phyloP scores from a whole-genome alignment of 2,113 vertebrate species.

The Poeciliopsis prolifica region DNA sequence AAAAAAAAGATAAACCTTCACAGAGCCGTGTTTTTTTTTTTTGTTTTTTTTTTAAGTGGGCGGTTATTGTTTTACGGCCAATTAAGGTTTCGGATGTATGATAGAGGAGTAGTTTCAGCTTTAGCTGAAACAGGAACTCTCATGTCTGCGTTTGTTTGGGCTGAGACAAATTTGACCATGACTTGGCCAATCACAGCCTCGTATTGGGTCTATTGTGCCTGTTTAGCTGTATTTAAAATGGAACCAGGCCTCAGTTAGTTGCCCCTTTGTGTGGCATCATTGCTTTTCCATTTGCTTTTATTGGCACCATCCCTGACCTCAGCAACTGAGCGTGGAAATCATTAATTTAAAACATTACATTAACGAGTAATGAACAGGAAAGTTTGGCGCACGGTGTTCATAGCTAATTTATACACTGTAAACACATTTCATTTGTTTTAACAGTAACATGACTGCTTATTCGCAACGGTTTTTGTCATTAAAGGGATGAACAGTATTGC shows the following conservation, averaged over 20 bases:
- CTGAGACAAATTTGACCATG: constrained; percentile 35
- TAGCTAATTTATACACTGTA: no score
- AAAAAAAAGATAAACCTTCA: not conserved
- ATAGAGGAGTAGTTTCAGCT: not conserved
- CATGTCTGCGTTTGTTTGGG: constrained; percentile 6
- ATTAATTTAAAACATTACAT: not conserved
- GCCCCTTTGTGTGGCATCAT: not conserved
- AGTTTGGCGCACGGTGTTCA: not conserved
- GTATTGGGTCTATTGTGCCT: constrained; percentile 4
- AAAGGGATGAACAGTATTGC: no score
- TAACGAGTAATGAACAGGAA: not conserved
- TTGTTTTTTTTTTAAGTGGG: not conserved
- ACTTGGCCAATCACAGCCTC: constrained; percentile 45
- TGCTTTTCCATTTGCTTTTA: constrained; percentile 1
- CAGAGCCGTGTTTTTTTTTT: no score
- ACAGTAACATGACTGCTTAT: not conserved
- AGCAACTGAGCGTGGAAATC: not conserved
- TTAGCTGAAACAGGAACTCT: constrained; percentile 8
- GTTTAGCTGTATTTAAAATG: not conserved
- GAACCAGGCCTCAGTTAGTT: not conserved
- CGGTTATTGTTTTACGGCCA: not conserved
- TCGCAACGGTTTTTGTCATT: no score
- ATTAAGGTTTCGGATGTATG: not conserved
- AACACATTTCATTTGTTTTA: not conserved
- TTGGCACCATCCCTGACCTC: no score